phyloP scores from a whole-genome alignment of 2,797 vertebrate genomes.

The Periparus ater region DNA sequence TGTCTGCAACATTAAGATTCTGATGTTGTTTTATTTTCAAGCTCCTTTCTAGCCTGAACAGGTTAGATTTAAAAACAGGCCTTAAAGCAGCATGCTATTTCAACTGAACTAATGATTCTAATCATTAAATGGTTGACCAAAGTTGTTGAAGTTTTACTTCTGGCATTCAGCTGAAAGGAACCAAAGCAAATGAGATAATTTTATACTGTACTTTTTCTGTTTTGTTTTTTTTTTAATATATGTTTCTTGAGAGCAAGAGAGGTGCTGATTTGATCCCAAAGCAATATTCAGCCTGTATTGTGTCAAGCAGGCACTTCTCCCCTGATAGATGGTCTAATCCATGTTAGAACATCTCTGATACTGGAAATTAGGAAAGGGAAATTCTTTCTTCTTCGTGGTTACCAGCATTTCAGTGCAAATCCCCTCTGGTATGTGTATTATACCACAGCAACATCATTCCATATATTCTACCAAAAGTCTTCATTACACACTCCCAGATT shows the following conservation, averaged over 20 bases:
- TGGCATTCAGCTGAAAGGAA: neutral
- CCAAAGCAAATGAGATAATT: neutral
- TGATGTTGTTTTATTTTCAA: neutral
- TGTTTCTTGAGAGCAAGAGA: neutral
- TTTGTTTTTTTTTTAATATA: neutral
- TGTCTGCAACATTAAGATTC: slow-evolving; percentile 4
- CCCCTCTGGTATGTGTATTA: neutral
- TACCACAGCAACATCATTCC: neutral
- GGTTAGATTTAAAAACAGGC: neutral
- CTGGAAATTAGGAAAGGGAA: neutral
- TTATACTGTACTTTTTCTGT: neutral
- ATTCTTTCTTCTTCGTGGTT: neutral
- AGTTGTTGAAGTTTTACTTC: neutral
- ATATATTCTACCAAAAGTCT: neutral
- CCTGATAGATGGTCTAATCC: neutral
- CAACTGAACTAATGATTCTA: neutral
- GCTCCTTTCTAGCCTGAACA: neutral
- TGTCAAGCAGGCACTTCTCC: neutral
- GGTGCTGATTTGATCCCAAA: neutral
- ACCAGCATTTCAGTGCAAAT: neutral
- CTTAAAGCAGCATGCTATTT: neutral
- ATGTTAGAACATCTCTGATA: neutral
- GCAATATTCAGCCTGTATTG: neutral
- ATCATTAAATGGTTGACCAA: neutral
- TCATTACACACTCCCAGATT: neutral